Conservation (phyloP, 2,888 invertebrate species). For the Leptinotarsa juncta region DNA sequence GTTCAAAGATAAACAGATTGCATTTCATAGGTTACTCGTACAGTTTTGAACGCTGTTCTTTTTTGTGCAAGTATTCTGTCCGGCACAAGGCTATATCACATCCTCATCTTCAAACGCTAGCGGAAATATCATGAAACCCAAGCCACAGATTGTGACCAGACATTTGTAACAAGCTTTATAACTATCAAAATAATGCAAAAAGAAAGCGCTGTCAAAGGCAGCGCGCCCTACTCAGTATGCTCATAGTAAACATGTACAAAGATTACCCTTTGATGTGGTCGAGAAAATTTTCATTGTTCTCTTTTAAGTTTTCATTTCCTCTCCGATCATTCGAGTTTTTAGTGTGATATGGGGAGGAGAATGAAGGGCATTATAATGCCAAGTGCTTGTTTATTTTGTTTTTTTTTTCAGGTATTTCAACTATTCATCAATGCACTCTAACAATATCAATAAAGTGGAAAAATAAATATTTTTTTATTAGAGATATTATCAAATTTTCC, state of each 20-base stretch:
- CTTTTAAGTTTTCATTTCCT: constrained; percentile 34
- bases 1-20: no score
- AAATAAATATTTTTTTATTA: no score
- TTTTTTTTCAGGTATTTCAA: no score
- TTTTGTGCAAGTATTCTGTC: no score
- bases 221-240: constrained; percentile 31
- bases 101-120: background rate
- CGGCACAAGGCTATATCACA: background rate
- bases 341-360: background rate
- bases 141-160: constrained; percentile 23
- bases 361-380: no score
- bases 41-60: no score
- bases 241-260: constrained; percentile 39
- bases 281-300: constrained; percentile 40
- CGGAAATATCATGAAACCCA: background rate
- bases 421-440: no score
- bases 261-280: constrained; percentile 46
- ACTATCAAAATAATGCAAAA: constrained; percentile 37
- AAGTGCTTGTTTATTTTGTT: no score
- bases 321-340: background rate
- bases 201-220: constrained; percentile 31
- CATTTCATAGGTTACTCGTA: no score
- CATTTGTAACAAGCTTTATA: constrained; percentile 32
- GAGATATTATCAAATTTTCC: no score
- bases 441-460: no score